These are phyloP conservation scores for Lydus trimaculatus DNA, from an alignment of 2,888 invertebrate genomes.

Conservation along the genomic window DNA sequence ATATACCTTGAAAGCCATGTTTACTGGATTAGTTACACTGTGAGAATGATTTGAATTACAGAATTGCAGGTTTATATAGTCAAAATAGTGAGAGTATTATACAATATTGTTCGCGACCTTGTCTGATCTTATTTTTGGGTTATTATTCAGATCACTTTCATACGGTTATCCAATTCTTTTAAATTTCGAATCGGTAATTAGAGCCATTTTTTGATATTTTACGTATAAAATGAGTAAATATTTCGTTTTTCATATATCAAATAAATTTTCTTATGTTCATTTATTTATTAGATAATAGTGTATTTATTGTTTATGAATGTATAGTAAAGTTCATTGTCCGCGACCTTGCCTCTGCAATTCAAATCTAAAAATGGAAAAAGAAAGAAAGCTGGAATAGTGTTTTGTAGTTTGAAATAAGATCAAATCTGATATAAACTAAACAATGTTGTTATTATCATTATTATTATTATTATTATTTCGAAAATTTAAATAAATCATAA, in stretches of 20 bases:
- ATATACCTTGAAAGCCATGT: constrained; percentile 17
- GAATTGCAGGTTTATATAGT: constrained; percentile 15
- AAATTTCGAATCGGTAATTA: not conserved
- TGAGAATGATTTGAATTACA: not conserved
- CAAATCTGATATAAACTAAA: not conserved
- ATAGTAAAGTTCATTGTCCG: not conserved
- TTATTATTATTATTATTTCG: not conserved
- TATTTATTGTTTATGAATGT: not conserved
- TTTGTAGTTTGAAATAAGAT: not conserved
- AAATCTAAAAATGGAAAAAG: not conserved
- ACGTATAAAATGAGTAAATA: no score
- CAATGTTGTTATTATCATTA: not conserved
- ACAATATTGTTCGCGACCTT: constrained; percentile 7
- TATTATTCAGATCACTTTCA: constrained; percentile 5
- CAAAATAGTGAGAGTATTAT: constrained; percentile 12
- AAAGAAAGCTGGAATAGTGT: not conserved
- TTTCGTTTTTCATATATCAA: no score
- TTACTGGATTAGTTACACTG: constrained; percentile 3
- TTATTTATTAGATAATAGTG: not conserved
- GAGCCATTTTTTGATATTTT: not conserved
- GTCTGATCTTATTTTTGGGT: constrained; percentile 5
- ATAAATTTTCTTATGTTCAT: no score
- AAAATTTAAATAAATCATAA: not conserved
- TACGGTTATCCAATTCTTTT: not conserved
- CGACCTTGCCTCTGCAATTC: not conserved